Percentiles rank a stretch among this genome's conserved stretches.
These are phyloP conservation scores for Plecotus auritus DNA, from an alignment of 2,113 vertebrate species.

Conservation along the genomic window DNA sequence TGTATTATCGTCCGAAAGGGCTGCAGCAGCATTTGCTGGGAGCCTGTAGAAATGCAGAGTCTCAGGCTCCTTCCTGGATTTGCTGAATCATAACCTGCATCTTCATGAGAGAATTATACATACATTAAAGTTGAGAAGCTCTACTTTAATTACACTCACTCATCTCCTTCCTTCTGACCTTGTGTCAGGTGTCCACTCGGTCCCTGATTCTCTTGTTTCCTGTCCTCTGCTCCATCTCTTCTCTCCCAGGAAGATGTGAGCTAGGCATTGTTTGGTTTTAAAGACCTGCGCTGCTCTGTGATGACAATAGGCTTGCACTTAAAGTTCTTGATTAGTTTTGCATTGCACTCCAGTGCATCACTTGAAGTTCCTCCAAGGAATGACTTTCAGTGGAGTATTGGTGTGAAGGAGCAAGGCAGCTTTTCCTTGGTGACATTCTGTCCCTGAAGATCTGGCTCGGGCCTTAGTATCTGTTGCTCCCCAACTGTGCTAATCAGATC, in stretches of 20 bases:
- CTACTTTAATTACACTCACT: background rate
- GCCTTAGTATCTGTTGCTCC: background rate
- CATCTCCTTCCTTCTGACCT: too few relatives aligned
- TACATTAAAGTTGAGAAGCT: background rate
- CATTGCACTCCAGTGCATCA: background rate
- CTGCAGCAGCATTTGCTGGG: background rate
- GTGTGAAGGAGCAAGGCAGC: background rate
- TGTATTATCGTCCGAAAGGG: background rate
- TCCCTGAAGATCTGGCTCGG: background rate
- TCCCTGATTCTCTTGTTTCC: background rate
- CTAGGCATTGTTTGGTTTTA: background rate
- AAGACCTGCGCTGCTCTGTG: background rate
- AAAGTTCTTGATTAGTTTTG: background rate
- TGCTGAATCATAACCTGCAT: background rate
- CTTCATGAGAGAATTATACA: background rate
- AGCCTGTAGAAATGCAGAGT: background rate
- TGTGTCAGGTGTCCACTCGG: background rate
- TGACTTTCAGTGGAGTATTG: background rate
- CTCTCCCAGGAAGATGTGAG: background rate
- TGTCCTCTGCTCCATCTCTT: background rate
- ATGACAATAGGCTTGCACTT: background rate
- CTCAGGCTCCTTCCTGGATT: background rate
- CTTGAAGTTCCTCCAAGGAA: slow-evolving; percentile 27
- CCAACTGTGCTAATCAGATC: background rate
- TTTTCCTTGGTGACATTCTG: slow-evolving; percentile 23